phyloP scores from a whole-genome alignment of 2,113 vertebrate genomes.

The Ptychochromis oligacanthus region DNA sequence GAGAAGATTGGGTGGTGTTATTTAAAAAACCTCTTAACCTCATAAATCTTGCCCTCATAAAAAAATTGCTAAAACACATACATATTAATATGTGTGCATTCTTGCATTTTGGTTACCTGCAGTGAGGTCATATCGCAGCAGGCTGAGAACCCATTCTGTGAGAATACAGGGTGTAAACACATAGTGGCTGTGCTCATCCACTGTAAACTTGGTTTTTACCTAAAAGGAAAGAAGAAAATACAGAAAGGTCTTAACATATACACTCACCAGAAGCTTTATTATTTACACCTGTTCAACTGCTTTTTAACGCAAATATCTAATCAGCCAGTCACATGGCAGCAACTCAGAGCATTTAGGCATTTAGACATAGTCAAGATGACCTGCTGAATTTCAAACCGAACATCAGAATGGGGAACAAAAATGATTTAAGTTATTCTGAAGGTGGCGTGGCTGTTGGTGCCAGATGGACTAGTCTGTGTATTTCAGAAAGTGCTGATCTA shows the following conservation, averaged over 20 bases:
- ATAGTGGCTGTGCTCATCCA: conserved; percentile 96
- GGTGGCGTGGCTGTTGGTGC: neutral
- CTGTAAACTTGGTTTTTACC: conserved; percentile 91
- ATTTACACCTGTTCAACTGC: neutral
- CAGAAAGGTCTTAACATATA: neutral
- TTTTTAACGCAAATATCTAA: neutral
- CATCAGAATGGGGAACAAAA: neutral
- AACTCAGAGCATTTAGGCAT: neutral
- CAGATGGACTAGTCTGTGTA: too few species aligned
- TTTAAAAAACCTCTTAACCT: neutral
- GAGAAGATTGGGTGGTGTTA: neutral
- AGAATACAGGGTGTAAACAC: conserved; percentile 95
- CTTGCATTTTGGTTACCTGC: conserved; percentile 80
- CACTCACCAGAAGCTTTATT: neutral
- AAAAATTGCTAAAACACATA: neutral
- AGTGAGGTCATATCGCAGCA: conserved; percentile 93
- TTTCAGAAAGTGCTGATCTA: too few species aligned
- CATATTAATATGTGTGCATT: neutral
- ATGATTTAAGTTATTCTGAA: neutral
- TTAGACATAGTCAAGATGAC: too few species aligned
- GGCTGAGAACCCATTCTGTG: conserved; percentile 95
- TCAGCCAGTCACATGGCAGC: neutral
- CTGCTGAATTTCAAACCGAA: neutral
- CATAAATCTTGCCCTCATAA: neutral
- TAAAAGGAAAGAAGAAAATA: conserved; percentile 60